These are phyloP conservation scores for Anthopleura sola DNA, from an alignment of 64 coral and sea anemone genomes.

Conservation along the genomic window DNA sequence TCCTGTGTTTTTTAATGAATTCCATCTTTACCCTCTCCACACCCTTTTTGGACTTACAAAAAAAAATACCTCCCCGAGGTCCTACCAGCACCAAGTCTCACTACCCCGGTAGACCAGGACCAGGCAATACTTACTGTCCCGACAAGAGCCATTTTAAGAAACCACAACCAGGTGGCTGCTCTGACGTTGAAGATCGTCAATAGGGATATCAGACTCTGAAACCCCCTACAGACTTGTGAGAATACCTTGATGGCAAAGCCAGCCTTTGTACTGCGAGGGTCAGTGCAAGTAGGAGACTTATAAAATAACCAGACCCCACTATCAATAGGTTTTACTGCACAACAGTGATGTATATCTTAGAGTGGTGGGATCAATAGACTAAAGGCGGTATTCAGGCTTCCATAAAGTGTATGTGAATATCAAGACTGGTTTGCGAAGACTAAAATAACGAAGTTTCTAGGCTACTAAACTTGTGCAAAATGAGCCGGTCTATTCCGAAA, in stretches of 20 bases:
- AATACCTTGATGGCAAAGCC: not conserved
- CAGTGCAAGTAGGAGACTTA: not conserved
- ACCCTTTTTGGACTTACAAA: not conserved
- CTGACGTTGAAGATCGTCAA: not conserved
- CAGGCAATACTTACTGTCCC: not conserved
- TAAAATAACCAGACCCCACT: not conserved
- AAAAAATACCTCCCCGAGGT: not conserved
- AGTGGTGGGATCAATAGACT: not conserved
- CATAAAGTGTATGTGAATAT: not conserved
- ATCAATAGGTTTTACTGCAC: not conserved
- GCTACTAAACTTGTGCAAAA: conserved; percentile 3
- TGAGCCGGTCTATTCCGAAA: not conserved
- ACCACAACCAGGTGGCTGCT: not conserved
- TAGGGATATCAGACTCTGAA: not conserved
- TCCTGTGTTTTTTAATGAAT: not conserved
- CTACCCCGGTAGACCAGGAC: conserved; percentile 7
- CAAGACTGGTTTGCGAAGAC: not conserved
- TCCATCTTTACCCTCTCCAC: not conserved
- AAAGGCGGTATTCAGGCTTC: not conserved
- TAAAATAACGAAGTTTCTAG: conserved; percentile 8
- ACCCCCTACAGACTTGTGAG: not conserved
- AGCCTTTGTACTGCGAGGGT: not conserved
- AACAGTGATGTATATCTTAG: not conserved
- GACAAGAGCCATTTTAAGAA: not conserved
- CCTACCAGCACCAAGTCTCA: conserved; percentile 2